Percentiles rank a stretch among this genome's conserved stretches.
Evolutionary conservation across 2,888 invertebrate species (phyloP).

Genomic region (Priocnemis perturbator): DNA sequence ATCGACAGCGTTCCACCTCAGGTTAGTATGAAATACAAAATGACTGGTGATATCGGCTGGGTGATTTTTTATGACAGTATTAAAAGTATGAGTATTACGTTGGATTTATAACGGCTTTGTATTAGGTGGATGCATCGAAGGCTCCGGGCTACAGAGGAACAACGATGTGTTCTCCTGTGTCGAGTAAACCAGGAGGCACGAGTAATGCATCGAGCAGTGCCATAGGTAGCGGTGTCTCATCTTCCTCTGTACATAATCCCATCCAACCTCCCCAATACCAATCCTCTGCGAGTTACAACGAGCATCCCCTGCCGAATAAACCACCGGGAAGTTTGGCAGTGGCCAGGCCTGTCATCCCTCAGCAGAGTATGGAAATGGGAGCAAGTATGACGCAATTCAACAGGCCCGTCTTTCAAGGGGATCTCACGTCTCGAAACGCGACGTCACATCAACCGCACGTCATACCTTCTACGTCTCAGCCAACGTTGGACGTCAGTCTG

Average conservation of each 20-base stretch:
- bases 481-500: constrained; percentile 64
- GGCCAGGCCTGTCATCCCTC: constrained; percentile 68
- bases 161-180: constrained; percentile 86
- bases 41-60: too few species aligned
- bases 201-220: constrained; percentile 59
- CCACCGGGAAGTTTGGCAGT: constrained; percentile 70
- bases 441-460: constrained; percentile 60
- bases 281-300: constrained; percentile 63
- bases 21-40: constrained; percentile 45
- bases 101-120: neutral
- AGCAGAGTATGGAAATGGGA: constrained; percentile 61
- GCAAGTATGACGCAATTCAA: constrained; percentile 63
- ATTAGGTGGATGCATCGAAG: constrained; percentile 88
- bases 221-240: constrained; percentile 59
- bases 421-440: constrained; percentile 59
- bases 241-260: constrained; percentile 63
- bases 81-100: neutral
- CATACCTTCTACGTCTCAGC: constrained; percentile 65
- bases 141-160: constrained; percentile 93
- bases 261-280: constrained; percentile 67
- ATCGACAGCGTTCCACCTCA: constrained; percentile 78
- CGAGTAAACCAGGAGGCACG: constrained; percentile 78
- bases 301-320: constrained; percentile 64
- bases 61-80: neutral
- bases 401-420: constrained; percentile 65